These are phyloP conservation scores for Murina feae DNA, from an alignment of 2,113 vertebrate species.

Conservation along the genomic window DNA sequence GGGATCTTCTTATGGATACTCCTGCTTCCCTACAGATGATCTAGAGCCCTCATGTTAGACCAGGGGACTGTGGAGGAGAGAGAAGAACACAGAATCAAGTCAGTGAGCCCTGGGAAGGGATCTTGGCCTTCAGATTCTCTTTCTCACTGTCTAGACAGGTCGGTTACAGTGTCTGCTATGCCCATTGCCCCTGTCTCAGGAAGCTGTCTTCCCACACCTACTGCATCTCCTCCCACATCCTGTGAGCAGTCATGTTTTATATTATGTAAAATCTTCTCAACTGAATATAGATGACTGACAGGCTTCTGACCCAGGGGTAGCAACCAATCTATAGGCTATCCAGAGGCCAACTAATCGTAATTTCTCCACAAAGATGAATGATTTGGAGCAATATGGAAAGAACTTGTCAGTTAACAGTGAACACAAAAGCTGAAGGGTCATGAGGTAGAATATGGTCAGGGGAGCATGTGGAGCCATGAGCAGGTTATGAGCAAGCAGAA, in stretches of 20 bases:
- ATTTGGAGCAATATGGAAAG: not conserved
- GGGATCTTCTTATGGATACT: not conserved
- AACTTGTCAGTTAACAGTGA: not conserved
- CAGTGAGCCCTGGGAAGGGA: not conserved
- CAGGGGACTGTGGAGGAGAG: not conserved
- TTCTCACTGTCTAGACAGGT: not conserved
- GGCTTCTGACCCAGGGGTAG: not conserved
- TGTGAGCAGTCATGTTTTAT: not conserved
- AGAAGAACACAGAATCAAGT: not conserved
- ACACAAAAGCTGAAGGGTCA: not conserved
- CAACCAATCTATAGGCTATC: not conserved
- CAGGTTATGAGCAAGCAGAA: not conserved
- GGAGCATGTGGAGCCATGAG: not conserved
- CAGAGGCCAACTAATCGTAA: not conserved
- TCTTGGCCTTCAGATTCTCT: not conserved
- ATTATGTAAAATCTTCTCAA: not conserved
- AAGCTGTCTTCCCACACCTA: not conserved
- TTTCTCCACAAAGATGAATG: not conserved
- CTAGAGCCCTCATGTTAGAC: not conserved
- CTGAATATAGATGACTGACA: not conserved
- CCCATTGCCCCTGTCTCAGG: not conserved
- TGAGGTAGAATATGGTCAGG: not conserved
- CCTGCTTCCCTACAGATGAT: too few relatives aligned
- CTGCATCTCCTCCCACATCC: not conserved
- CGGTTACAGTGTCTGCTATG: not conserved